Conservation (phyloP, 2,113 vertebrate genomes). For the Zosterops hypoxanthus region DNA sequence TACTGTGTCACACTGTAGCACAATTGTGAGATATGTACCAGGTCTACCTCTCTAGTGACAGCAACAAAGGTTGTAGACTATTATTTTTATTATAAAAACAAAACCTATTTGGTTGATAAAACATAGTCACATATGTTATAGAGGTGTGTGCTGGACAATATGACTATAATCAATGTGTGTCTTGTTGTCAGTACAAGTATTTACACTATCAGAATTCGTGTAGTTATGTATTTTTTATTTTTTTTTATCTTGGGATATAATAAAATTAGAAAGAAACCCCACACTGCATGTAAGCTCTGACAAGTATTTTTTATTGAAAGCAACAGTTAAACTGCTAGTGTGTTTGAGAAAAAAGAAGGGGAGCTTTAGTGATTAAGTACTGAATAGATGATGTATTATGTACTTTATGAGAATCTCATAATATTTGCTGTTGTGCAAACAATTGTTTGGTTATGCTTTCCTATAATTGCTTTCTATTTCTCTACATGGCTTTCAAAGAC, state of each 20-base stretch:
- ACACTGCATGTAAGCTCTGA: not conserved
- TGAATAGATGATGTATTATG: not conserved
- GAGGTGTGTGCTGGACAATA: not conserved
- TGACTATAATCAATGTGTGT: not conserved
- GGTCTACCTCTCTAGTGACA: not conserved
- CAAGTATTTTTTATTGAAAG: not conserved
- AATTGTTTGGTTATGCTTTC: not conserved
- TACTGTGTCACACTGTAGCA: not conserved
- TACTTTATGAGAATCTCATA: not conserved
- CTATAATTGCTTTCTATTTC: not conserved
- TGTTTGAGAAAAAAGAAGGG: not conserved
- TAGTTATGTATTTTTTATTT: not conserved
- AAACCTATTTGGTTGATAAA: not conserved
- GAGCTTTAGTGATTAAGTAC: not conserved
- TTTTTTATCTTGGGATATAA: not conserved
- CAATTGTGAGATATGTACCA: accelerated
- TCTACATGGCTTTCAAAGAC: not conserved
- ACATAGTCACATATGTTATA: not conserved
- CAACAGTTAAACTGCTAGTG: not conserved
- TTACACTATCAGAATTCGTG: not conserved
- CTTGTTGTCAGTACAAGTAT: not conserved
- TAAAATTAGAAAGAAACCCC: not conserved
- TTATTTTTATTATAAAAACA: not conserved
- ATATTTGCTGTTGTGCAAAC: not conserved
- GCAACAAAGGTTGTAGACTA: not conserved